Evolutionary conservation across 2,797 vertebrate genomes (phyloP).

Genomic region (Sebastes cheni): DNA sequence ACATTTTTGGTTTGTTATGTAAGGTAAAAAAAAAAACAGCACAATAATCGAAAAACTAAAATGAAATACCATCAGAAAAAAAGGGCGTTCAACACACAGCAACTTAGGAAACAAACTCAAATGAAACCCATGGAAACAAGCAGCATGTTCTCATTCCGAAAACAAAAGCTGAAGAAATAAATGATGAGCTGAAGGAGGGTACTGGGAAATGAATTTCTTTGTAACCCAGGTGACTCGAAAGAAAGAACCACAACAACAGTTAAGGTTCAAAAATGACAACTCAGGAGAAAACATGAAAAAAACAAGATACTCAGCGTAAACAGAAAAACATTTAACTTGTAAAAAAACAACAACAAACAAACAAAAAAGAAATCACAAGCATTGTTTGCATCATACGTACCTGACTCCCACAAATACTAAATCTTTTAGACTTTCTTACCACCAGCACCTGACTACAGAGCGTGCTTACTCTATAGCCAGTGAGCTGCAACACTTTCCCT

Average conservation of each 20-base stretch:
- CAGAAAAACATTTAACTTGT: constrained; percentile 61
- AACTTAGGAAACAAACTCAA: constrained; percentile 54
- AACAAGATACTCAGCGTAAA: constrained; percentile 56
- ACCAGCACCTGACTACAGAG: constrained; percentile 79
- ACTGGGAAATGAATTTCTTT: constrained; percentile 68
- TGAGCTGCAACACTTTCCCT: constrained; percentile 71
- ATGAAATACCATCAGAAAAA: constrained; percentile 45
- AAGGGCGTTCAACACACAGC: constrained; percentile 54
- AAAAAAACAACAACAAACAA: constrained; percentile 22
- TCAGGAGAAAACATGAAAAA: constrained; percentile 68
- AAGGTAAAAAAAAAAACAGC: constrained; percentile 40
- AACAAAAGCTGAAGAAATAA: constrained; percentile 48
- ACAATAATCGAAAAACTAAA: constrained; percentile 41
- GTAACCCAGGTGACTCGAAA: constrained; percentile 73
- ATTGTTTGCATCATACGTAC: constrained; percentile 84
- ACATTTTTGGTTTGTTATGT: constrained; percentile 47
- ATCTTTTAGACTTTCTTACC: constrained; percentile 88
- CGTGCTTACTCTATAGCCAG: constrained; percentile 59
- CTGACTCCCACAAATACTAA: constrained; percentile 82
- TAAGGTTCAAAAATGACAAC: constrained; percentile 72
- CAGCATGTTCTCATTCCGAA: constrained; percentile 64
- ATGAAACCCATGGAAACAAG: constrained; percentile 61
- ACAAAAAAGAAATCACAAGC: constrained; percentile 65
- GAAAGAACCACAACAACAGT: constrained; percentile 62
- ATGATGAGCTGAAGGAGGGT: constrained; percentile 66